Evolutionary conservation across 2,888 invertebrate genomes (phyloP).

Genomic region (Aproaerema taeniolella): DNA sequence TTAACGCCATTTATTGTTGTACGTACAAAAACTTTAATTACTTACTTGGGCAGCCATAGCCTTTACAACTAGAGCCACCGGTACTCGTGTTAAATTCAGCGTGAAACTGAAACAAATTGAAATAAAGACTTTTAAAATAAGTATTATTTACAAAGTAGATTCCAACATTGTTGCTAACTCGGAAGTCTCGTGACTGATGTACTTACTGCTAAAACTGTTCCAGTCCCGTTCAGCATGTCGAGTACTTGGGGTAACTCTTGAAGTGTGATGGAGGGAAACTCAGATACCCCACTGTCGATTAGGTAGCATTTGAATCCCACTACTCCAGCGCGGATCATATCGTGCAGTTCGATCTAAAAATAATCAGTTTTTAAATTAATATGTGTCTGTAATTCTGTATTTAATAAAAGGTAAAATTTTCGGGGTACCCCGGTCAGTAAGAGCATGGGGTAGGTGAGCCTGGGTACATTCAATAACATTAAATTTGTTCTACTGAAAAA

Average conservation of each 20-base stretch:
- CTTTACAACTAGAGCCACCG: conserved; percentile 28
- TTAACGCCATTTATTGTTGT: no score
- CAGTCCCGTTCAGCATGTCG: conserved; percentile 71
- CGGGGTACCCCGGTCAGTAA: no score
- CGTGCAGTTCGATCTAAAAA: conserved; percentile 65
- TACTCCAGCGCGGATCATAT: conserved; percentile 79
- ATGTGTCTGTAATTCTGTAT: no score
- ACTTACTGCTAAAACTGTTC: conserved; percentile 80
- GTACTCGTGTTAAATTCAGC: conserved; percentile 67
- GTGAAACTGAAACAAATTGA: conserved; percentile 74
- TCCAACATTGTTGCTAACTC: no score
- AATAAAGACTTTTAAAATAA: no score
- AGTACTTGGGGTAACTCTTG: conserved; percentile 75
- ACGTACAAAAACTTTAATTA: conserved; percentile 2
- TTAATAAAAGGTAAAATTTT: neutral
- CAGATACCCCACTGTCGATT: conserved; percentile 79
- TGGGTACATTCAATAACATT: no score
- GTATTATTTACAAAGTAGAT: no score
- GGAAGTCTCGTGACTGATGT: no score
- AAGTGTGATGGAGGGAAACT: conserved; percentile 79
- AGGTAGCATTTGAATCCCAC: conserved; percentile 85
- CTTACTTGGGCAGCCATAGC: conserved; percentile 30
- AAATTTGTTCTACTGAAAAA: no score
- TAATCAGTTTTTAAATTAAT: neutral
- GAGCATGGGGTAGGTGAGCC: no score